phyloP scores from a whole-genome alignment of 1,140 invertebrate species.

The Drosophila teissieri region DNA sequence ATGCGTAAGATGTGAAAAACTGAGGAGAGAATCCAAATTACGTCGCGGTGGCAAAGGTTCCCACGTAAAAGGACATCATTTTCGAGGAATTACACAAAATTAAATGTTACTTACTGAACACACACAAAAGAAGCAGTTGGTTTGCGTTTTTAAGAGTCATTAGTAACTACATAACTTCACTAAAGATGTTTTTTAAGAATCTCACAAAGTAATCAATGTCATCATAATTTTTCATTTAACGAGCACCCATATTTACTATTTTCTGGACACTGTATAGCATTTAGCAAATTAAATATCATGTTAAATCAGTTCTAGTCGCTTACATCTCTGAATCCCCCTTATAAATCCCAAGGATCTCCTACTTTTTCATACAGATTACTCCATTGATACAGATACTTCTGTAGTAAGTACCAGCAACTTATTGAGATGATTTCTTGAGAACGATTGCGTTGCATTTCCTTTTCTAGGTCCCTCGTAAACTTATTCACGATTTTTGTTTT shows the following conservation, averaged over 20 bases:
- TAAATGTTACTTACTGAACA: conserved; percentile 26
- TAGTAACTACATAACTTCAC: too few relatives aligned
- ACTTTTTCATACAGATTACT: conserved; percentile 29
- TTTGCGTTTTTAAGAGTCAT: not conserved
- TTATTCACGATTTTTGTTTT: conserved; percentile 11
- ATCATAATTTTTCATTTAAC: too few relatives aligned
- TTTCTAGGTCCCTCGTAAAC: conserved; percentile 2
- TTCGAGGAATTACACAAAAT: conserved; percentile 24
- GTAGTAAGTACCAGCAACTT: conserved; percentile 26
- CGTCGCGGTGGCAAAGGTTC: not conserved
- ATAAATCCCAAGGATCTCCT: conserved; percentile 14
- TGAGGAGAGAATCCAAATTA: not conserved
- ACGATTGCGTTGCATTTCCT: conserved; percentile 13
- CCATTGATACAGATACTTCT: conserved; percentile 27
- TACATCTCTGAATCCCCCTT: not conserved
- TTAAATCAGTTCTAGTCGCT: not conserved
- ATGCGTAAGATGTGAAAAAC: not conserved
- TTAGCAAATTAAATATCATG: not conserved
- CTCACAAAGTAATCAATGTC: too few relatives aligned
- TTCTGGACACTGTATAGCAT: too few relatives aligned
- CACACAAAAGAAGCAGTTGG: not conserved
- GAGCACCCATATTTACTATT: too few relatives aligned
- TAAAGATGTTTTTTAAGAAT: too few relatives aligned
- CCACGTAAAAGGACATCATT: conserved; percentile 13
- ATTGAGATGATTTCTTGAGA: conserved; percentile 29